A percentile compares a stretch with the other conserved stretches of the same genome.
These are phyloP conservation scores for Anomalospiza imberbis DNA, from an alignment of 2,797 vertebrate genomes.

Conservation along the genomic window DNA sequence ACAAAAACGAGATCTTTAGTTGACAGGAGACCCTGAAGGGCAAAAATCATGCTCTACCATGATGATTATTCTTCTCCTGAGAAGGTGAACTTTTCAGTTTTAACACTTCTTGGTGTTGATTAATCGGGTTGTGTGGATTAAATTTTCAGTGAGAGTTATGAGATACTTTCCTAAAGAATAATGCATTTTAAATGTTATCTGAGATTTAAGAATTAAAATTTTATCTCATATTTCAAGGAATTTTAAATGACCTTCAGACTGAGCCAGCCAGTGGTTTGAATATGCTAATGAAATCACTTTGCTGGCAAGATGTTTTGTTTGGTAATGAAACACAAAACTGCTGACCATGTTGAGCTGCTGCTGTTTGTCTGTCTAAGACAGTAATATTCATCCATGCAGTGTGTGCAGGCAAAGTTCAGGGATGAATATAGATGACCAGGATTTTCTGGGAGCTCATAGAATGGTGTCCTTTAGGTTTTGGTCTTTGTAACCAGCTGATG, in stretches of 20 bases:
- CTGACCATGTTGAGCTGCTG: conserved; percentile 70
- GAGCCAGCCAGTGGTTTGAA: conserved; percentile 64
- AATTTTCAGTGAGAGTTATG: conserved; percentile 8
- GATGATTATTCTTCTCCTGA: not conserved
- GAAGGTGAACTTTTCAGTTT: not conserved
- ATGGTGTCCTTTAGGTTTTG: conserved; percentile 57
- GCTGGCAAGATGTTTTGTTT: conserved; percentile 69
- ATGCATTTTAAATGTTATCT: conserved; percentile 29
- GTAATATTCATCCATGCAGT: conserved; percentile 74
- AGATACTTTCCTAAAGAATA: conserved; percentile 14
- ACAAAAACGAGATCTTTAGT: not conserved
- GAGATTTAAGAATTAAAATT: conserved; percentile 46
- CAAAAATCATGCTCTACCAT: not conserved
- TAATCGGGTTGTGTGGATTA: not conserved
- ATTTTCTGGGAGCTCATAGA: conserved; percentile 61
- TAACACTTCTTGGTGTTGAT: not conserved
- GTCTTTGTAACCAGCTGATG: conserved; percentile 56
- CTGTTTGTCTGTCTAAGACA: conserved; percentile 72
- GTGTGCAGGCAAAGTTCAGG: conserved; percentile 74
- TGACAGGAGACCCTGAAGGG: not conserved
- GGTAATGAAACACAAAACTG: conserved; percentile 78
- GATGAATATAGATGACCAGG: conserved; percentile 77
- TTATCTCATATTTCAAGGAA: conserved; percentile 50
- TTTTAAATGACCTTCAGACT: conserved; percentile 72
- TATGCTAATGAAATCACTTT: conserved; percentile 83